Evolutionary conservation across 2,888 invertebrate species (phyloP), one percentile per base, ranked within the genome.

Genomic region (Amphiduros pacificus): DNA sequence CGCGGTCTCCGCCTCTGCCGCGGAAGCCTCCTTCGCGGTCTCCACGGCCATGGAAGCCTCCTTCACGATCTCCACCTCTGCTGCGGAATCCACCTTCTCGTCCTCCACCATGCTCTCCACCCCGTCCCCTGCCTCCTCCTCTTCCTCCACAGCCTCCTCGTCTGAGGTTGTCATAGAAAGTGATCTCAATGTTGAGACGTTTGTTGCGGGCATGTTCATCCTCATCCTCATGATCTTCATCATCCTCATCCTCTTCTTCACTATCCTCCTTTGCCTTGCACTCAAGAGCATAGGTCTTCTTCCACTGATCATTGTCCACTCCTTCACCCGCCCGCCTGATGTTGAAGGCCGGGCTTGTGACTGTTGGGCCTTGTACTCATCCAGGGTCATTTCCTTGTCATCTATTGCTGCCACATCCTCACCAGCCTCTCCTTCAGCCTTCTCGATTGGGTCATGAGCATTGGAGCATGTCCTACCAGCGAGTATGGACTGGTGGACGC

Each of bases 311-410:
- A 57, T 67, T 78, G 64, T 78, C 78, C 50, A 93, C 94, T 49
- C 95, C 96, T 84, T 96, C 95, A 29, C 94, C 94, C 59, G 95
- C 92, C 84, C 94, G 94, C 61, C 96, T 90, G 77, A 94, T 84
- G 82, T 96, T 65, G 54, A 64, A 64, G n/a, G n/a, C 73, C 93
- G 89, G 59, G 87, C 88, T 77, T 89, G 79, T n/a, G 71, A 72
- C 76, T 91, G 91, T 75, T 91, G 85, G 62, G 93, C 93, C 84
- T 93, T 93, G 89, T 93, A 96, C 87, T 96, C 95, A 79, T 95
- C 95, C 73, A 95, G 86, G 40, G 96, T 96, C 82, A 96, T 87
- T 85, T 91, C 92, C 76, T 91, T 90, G n/a, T n/a, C n/a, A n/a
- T n/a, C n/a, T n/a, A n/a, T n/a, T n/a, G n/a, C n/a, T n/a, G n/a